These are phyloP conservation scores for Parazoanthus atlanticus DNA, from an alignment of 92 coral and sea anemone genomes.

Conservation along the genomic window DNA sequence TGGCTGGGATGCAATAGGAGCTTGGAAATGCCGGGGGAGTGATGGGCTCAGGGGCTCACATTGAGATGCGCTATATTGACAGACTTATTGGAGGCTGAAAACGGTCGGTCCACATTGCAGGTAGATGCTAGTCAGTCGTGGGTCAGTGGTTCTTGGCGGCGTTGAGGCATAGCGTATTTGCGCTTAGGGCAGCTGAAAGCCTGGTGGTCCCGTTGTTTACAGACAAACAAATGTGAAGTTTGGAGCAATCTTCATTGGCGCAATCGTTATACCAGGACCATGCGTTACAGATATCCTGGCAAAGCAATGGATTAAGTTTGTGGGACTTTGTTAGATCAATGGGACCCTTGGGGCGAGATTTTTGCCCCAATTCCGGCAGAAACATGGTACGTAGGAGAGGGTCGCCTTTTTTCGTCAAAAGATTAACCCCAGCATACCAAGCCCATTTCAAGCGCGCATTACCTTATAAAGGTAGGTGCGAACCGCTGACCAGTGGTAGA, in stretches of 20 bases:
- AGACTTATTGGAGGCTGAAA: not conserved
- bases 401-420: not conserved
- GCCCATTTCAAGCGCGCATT: no score
- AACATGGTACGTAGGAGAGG: not conserved
- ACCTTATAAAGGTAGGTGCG: no score
- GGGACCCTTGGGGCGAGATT: not conserved
- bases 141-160: not conserved
- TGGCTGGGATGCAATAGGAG: not conserved
- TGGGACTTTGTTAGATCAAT: no score
- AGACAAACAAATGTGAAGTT: not conserved
- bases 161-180: constrained; percentile 14
- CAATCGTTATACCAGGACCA: not conserved
- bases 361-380: no score
- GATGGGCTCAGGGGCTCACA: not conserved
- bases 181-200: constrained; percentile 24
- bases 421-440: no score
- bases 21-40: not conserved
- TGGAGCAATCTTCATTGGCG: not conserved
- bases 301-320: not conserved
- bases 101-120: not conserved
- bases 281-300: not conserved
- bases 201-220: not conserved
- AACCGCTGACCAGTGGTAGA: no score
- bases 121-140: not conserved
- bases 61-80: not conserved